Percentiles rank a stretch among this genome's conserved stretches.
These are phyloP conservation scores for Diphyllodes magnificus DNA, from an alignment of 2,113 vertebrate genomes.

Conservation along the genomic window DNA sequence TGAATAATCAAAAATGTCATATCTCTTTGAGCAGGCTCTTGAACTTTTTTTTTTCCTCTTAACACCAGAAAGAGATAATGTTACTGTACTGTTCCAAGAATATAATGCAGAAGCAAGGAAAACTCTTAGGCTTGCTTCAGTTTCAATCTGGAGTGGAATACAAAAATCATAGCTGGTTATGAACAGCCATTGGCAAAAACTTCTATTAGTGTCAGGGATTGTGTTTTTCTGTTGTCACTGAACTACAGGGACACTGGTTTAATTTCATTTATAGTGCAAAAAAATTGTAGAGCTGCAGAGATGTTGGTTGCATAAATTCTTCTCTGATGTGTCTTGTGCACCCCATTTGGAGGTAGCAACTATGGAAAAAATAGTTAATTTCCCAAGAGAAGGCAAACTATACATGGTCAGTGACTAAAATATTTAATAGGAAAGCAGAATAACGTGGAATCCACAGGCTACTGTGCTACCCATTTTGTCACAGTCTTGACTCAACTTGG, in stretches of 20 bases:
- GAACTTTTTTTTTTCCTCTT: neutral
- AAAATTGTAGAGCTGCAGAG: neutral
- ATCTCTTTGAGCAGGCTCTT: neutral
- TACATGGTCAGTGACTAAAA: neutral
- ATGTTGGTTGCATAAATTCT: neutral
- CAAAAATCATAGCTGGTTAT: neutral
- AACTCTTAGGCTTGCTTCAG: neutral
- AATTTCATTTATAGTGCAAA: slow-evolving; percentile 8
- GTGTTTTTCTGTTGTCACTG: slow-evolving; percentile 33
- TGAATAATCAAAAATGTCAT: neutral
- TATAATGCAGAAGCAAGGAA: neutral
- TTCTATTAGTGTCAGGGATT: neutral
- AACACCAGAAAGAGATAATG: neutral
- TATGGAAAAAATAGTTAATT: slow-evolving; percentile 11
- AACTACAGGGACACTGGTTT: neutral
- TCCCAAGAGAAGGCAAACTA: neutral
- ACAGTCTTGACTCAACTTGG: neutral
- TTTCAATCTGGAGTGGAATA: neutral
- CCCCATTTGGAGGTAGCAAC: neutral
- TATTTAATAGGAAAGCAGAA: neutral
- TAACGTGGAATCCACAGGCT: neutral
- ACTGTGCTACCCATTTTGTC: neutral
- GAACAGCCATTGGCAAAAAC: neutral
- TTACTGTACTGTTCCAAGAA: neutral
- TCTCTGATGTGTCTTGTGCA: neutral